phyloP scores from a whole-genome alignment of 2,797 vertebrate genomes.

The Lithobates sylvaticus region DNA sequence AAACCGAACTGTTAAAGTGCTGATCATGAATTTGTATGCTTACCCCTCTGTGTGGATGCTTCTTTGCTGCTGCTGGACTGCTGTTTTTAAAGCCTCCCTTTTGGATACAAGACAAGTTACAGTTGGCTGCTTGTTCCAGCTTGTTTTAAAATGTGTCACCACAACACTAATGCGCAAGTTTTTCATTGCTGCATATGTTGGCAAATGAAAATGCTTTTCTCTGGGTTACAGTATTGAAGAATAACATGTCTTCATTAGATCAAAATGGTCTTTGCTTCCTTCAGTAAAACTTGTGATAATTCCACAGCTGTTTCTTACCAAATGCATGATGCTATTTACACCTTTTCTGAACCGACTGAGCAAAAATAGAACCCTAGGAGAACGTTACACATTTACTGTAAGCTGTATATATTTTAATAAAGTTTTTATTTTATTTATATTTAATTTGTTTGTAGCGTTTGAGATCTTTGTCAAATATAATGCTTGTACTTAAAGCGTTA shows the following conservation, averaged over 20 bases:
- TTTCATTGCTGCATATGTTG: too few relatives aligned
- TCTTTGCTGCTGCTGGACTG: not conserved
- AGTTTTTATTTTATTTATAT: constrained; percentile 12
- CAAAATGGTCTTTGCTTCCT: not conserved
- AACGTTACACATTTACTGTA: not conserved
- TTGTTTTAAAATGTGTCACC: too few relatives aligned
- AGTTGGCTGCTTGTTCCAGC: too few relatives aligned
- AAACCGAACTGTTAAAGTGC: constrained; percentile 77
- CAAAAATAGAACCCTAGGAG: too few relatives aligned
- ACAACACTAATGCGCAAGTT: too few relatives aligned
- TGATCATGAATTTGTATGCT: constrained; percentile 63
- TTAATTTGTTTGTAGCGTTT: not conserved
- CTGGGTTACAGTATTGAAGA: not conserved
- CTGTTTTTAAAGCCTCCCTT: not conserved
- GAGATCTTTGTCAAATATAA: not conserved
- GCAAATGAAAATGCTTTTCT: too few relatives aligned
- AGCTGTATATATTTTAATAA: constrained; percentile 34
- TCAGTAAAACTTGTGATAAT: not conserved
- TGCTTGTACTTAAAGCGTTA: not conserved
- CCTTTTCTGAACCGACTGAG: not conserved
- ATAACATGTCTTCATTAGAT: not conserved
- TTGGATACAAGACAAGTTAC: not conserved
- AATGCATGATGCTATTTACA: not conserved
- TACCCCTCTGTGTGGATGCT: not conserved
- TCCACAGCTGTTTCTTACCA: not conserved